Evolutionary conservation across 2,113 vertebrate species (phyloP).

Genomic region (Carollia perspicillata): DNA sequence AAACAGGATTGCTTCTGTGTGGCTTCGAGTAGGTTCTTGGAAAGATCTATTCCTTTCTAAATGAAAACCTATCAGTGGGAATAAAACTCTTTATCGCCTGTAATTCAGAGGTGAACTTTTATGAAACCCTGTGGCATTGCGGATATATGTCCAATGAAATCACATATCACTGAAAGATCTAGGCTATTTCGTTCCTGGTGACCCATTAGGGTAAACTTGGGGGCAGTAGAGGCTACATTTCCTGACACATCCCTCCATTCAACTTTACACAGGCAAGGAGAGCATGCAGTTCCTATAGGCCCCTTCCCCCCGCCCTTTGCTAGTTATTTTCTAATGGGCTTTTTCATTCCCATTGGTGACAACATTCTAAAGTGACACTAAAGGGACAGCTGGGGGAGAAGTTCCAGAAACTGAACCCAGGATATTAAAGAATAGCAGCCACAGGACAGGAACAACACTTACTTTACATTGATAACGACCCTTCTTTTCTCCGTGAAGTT

Average conservation of each 20-base stretch:
- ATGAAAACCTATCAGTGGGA: slow-evolving; percentile 65
- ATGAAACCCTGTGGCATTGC: slow-evolving; percentile 43
- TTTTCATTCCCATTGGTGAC: slow-evolving; percentile 29
- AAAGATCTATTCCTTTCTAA: slow-evolving; percentile 66
- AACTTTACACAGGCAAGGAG: background rate
- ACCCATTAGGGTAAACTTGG: background rate
- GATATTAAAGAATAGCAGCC: background rate
- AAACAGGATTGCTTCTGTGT: slow-evolving; percentile 27
- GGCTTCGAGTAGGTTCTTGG: slow-evolving; percentile 44
- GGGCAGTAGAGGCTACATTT: background rate
- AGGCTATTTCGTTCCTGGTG: background rate
- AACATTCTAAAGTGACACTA: slow-evolving; percentile 13
- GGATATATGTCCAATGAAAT: background rate
- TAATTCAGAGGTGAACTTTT: slow-evolving; percentile 64
- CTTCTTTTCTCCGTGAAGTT: background rate
- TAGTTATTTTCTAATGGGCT: background rate
- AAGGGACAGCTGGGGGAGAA: background rate
- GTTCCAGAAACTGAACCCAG: background rate
- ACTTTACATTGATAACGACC: background rate
- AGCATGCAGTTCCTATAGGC: background rate
- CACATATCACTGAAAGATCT: background rate
- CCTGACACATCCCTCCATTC: background rate
- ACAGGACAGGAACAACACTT: background rate
- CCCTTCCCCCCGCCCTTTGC: background rate
- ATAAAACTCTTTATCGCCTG: slow-evolving; percentile 59